Conservation (phyloP, 2,888 invertebrate genomes). For the Chaetogeoica ovagalla region DNA sequence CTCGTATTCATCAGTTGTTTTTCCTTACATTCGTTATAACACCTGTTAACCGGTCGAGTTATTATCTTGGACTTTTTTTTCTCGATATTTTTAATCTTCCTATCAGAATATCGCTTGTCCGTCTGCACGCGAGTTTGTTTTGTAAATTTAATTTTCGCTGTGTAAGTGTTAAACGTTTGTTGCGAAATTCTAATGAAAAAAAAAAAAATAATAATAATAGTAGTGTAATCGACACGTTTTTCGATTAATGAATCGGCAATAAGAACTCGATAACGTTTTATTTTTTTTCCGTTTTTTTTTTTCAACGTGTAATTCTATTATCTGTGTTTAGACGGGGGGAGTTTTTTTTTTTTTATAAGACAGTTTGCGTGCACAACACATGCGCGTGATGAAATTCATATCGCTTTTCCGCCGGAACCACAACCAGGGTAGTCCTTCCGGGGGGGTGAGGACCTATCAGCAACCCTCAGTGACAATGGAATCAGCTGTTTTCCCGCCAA, state of each 20-base stretch:
- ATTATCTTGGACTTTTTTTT: slow-evolving; percentile 29
- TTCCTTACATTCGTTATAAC: slow-evolving; percentile 19
- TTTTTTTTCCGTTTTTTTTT: background rate
- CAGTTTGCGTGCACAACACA: slow-evolving; percentile 15
- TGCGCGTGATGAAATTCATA: slow-evolving; percentile 80
- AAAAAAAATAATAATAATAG: slow-evolving; percentile 3
- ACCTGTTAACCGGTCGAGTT: slow-evolving; percentile 49
- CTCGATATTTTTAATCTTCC: background rate
- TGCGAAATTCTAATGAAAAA: slow-evolving; percentile 4
- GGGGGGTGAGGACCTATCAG: slow-evolving; percentile 50
- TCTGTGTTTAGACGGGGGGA: background rate
- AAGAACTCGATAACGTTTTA: background rate
- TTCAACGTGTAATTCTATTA: slow-evolving; percentile 10
- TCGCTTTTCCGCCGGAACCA: slow-evolving; percentile 89
- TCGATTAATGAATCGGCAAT: background rate
- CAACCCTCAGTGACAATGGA: slow-evolving; percentile 49
- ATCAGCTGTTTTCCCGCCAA: slow-evolving; percentile 53
- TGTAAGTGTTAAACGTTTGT: slow-evolving; percentile 16
- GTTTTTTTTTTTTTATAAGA: background rate
- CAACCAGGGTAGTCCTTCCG: slow-evolving; percentile 45
- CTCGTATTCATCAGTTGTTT: slow-evolving; percentile 8
- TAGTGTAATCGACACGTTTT: slow-evolving; percentile 9
- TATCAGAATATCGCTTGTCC: background rate
- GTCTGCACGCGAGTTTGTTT: background rate
- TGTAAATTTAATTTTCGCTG: slow-evolving; percentile 23